phyloP scores from a whole-genome alignment of 2,888 invertebrate genomes.

The Maniola hyperantus region DNA sequence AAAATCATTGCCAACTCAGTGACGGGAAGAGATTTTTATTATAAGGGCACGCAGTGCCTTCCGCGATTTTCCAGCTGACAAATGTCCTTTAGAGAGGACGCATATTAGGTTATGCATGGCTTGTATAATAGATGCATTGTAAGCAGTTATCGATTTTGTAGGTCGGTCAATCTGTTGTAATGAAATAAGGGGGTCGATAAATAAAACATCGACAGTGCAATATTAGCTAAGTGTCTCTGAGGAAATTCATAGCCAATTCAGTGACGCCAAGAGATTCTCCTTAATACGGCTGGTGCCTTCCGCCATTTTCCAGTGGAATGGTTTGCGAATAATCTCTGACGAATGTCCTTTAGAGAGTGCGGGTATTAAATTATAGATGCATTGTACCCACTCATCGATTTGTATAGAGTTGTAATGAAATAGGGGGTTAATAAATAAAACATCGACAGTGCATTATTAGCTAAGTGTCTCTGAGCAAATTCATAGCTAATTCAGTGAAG shows the following conservation, averaged over 20 bases:
- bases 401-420: not conserved
- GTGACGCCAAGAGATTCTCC: slow-evolving; percentile 12
- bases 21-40: slow-evolving; percentile 10
- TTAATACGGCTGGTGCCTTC: slow-evolving; percentile 18
- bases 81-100: too few relatives aligned
- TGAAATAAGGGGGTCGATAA: not conserved
- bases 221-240: too few relatives aligned
- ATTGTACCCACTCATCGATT: too few relatives aligned
- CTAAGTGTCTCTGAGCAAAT: slow-evolving; percentile 7
- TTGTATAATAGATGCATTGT: too few relatives aligned
- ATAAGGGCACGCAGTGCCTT: slow-evolving; percentile 3
- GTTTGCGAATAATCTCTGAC: slow-evolving; percentile 24
- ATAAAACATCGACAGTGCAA: slow-evolving; percentile 15
- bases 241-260: slow-evolving; percentile 16
- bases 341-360: slow-evolving; percentile 21
- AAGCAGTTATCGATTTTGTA: too few relatives aligned
- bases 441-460: slow-evolving; percentile 9
- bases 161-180: too few relatives aligned
- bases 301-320: slow-evolving; percentile 21
- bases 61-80: slow-evolving; percentile 18
- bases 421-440: slow-evolving; percentile 8
- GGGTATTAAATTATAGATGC: not conserved
- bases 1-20: slow-evolving; percentile 13
- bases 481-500: slow-evolving; percentile 17
- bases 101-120: too few relatives aligned